Conservation (phyloP, 2,888 invertebrate species). For the Brassicogethes aeneus region DNA sequence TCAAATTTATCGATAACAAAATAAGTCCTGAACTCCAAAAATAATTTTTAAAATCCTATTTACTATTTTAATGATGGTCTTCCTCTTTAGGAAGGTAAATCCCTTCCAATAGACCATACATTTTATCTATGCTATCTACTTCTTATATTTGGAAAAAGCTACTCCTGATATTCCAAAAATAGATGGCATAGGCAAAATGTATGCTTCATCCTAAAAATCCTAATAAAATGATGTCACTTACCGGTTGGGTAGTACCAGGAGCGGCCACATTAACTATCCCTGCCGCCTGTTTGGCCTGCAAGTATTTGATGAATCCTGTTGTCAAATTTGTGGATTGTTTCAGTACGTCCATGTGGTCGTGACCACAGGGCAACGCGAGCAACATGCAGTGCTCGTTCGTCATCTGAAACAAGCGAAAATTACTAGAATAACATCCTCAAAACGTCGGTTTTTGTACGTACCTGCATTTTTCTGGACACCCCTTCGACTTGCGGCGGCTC, state of each 20-base stretch:
- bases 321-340: constrained; percentile 87
- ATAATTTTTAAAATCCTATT: no score
- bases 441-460: constrained; percentile 27
- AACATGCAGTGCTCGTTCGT: constrained; percentile 95
- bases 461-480: constrained; percentile 93
- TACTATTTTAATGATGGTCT: no score
- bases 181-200: no score
- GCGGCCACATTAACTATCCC: constrained; percentile 95
- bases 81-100: no score
- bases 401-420: no score
- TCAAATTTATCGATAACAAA: no score
- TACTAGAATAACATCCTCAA: constrained; percentile 5
- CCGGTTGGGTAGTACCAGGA: constrained; percentile 76
- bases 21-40: no score
- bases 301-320: constrained; percentile 90
- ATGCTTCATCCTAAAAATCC: no score
- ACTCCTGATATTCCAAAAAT: no score
- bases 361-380: constrained; percentile 90
- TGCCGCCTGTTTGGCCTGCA: constrained; percentile 95
- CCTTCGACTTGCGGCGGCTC: constrained; percentile 94
- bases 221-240: constrained; percentile 40
- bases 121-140: no score
- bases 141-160: no score
- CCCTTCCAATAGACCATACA: constrained; percentile 1
- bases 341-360: constrained; percentile 87